Conservation (phyloP, 2,113 vertebrate genomes). For the Azemiops feae region DNA sequence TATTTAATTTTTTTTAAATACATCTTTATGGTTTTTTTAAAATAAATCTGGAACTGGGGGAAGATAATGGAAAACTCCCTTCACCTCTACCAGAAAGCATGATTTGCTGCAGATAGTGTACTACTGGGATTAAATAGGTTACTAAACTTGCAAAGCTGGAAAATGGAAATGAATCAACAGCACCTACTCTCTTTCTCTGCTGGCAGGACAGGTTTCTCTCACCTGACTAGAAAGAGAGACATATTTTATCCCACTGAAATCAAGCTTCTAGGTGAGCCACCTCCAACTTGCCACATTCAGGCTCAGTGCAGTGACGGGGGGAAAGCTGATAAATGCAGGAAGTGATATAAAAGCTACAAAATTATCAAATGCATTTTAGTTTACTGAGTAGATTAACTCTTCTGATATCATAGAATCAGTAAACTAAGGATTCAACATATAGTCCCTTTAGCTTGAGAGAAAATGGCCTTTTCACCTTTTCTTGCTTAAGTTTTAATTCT, state of each 20-base stretch:
- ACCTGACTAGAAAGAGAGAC: conserved; percentile 25
- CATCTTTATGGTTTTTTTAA: not conserved
- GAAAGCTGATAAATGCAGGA: not conserved
- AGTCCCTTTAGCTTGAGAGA: not conserved
- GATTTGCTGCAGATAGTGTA: conserved; percentile 42
- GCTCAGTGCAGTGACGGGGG: not conserved
- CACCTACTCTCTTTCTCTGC: conserved; percentile 72
- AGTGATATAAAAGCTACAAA: not conserved
- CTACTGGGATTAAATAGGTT: conserved; percentile 63
- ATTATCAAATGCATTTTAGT: not conserved
- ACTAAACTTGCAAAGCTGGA: conserved; percentile 68
- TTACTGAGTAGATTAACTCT: not conserved
- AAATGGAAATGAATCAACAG: conserved; percentile 73
- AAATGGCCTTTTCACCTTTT: not conserved
- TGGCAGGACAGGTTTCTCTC: conserved; percentile 56
- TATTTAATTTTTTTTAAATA: not conserved
- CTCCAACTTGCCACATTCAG: conserved; percentile 21
- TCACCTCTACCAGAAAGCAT: not conserved
- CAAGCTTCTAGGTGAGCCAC: conserved; percentile 21
- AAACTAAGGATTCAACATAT: not conserved
- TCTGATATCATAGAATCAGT: not conserved
- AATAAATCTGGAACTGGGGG: too few species aligned
- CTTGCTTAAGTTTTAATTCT: too few species aligned
- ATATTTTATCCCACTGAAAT: conserved; percentile 52
- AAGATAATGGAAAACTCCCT: not conserved